phyloP scores from a whole-genome alignment of 2,888 invertebrate species.

The Seira musarum region DNA sequence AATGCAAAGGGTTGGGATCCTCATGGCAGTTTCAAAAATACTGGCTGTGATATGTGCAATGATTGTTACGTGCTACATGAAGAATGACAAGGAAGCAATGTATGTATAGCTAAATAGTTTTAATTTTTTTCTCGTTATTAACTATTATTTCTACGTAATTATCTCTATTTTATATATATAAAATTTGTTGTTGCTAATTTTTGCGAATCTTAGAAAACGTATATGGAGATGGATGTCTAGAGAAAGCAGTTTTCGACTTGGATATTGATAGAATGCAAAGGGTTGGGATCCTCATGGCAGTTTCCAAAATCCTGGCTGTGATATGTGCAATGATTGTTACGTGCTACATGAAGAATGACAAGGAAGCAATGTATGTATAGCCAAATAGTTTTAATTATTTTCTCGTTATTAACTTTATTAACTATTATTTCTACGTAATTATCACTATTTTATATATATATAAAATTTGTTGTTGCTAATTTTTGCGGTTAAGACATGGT shows the following conservation, averaged over 20 bases:
- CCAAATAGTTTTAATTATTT: too few relatives aligned
- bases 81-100: constrained; percentile 16
- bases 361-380: neutral
- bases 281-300: constrained; percentile 42
- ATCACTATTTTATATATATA: too few relatives aligned
- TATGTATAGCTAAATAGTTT: too few relatives aligned
- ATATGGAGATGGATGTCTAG: constrained; percentile 32
- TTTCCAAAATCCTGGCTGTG: constrained; percentile 30
- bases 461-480: too few relatives aligned
- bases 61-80: constrained; percentile 31
- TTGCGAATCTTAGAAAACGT: constrained; percentile 43
- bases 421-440: too few relatives aligned
- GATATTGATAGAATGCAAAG: constrained; percentile 44
- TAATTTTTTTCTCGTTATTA: too few relatives aligned
- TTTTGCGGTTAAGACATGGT: too few relatives aligned
- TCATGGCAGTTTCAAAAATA: constrained; percentile 33
- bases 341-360: constrained; percentile 32
- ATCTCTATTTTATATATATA: too few relatives aligned
- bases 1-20: constrained; percentile 41
- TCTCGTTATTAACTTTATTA: too few relatives aligned
- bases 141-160: too few relatives aligned
- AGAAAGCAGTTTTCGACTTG: constrained; percentile 31
- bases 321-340: constrained; percentile 29
- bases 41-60: constrained; percentile 33
- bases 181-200: too few relatives aligned